phyloP scores from a whole-genome alignment of 2,797 vertebrate species.

The Lutjanus campechanus region DNA sequence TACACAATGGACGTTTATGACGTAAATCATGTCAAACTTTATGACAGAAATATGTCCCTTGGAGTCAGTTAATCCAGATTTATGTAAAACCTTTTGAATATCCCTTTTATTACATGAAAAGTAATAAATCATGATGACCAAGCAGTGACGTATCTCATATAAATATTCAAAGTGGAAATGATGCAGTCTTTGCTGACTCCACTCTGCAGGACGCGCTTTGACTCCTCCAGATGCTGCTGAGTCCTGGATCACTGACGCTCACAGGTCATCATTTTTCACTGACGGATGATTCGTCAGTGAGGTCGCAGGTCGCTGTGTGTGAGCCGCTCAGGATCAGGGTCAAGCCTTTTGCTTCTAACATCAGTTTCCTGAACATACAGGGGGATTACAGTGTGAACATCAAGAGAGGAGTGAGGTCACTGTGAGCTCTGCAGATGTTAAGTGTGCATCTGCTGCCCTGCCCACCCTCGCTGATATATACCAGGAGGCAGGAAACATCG shows the following conservation, averaged over 20 bases:
- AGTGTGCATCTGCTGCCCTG: constrained; percentile 47
- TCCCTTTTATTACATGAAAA: constrained; percentile 10
- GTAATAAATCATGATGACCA: neutral
- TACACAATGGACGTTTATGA: neutral
- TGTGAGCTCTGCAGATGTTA: constrained; percentile 35
- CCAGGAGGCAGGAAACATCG: constrained; percentile 35
- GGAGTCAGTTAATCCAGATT: constrained; percentile 1
- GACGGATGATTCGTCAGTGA: constrained; percentile 24
- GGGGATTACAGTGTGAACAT: constrained; percentile 35
- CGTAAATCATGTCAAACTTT: neutral
- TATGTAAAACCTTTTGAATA: neutral
- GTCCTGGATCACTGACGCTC: constrained; percentile 41
- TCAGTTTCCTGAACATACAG: constrained; percentile 56
- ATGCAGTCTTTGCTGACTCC: neutral
- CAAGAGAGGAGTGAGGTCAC: constrained; percentile 34
- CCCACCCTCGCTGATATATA: neutral
- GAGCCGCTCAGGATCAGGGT: constrained; percentile 24
- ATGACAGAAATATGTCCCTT: neutral
- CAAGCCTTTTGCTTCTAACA: constrained; percentile 45
- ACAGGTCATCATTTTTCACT: constrained; percentile 31
- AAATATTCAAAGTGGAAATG: constrained; percentile 14
- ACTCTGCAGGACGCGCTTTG: neutral
- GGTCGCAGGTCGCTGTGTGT: neutral
- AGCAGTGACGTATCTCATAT: neutral
- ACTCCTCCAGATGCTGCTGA: constrained; percentile 66